Base-by-base conservation (phyloP, 2,888 invertebrate species). In the Ophonus ardosiacus region DNA sequence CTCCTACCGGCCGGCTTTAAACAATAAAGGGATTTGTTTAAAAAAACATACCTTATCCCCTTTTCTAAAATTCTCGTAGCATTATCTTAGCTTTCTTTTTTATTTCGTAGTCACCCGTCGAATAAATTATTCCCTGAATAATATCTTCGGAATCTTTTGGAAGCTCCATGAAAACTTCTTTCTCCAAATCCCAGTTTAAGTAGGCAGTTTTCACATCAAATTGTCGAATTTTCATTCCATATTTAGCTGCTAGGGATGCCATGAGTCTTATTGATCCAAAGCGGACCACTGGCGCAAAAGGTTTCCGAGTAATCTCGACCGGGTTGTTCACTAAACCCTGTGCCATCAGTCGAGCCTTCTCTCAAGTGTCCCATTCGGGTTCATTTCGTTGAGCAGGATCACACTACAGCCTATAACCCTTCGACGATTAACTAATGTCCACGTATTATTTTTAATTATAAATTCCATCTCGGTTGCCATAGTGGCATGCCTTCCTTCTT, bases 371-470 rank as follows among this genome's bases (percentile, higher is more conserved):
- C 86, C 86, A 38, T 87, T 85, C 0, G 85, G 13, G 6, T 79
- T 74, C 8, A 81, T 40, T 21, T 86, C 87, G 40, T 84, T 86
- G 4, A 61, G 65, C 0, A 87, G 81, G 24, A 88, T 85, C 2
- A 85, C 85, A 57, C 85, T 43, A 51, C 86, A 61, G 2, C 85
- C 87, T 15, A 87, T 85, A 7, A 84, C 79, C 4, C 84, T 74
- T 21, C 87, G 87, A 7, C 85, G 81, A 15, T 86, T 82, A 2
- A 87, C 87, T 1, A 88, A 51, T 13, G 15, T 78, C 88, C 87
- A 88, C 0, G 87, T 88, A n/a, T 87, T 85, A 43, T 88, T 87
- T 68, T 86, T 86, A 3, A 87, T 15, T 0, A 87, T 85, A 1
- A 86, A 85, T 24, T 84, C 63, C 21, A 87, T 81, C 79, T 88